A percentile compares a stretch with the other conserved stretches of the same genome.
These are phyloP conservation scores for Leptodirus hochenwartii DNA, from an alignment of 2,888 invertebrate species.

Conservation along the genomic window DNA sequence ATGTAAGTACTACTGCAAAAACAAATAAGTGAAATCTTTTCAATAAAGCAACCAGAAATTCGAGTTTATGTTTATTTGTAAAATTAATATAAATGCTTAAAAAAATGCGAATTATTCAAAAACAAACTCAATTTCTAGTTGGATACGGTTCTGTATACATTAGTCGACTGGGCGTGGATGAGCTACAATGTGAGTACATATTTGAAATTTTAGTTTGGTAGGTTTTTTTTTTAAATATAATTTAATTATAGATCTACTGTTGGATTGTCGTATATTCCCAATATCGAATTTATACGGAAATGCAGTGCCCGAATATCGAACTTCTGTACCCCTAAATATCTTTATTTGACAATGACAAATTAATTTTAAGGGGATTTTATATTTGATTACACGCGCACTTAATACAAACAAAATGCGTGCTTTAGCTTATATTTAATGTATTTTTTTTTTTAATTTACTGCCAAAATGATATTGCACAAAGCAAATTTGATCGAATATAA, in stretches of 20 bases:
- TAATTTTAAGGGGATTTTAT: too few species aligned
- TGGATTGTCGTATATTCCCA: constrained; percentile 74
- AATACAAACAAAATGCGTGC: too few species aligned
- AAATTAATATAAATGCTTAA: constrained; percentile 4
- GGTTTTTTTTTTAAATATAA: constrained; percentile 4
- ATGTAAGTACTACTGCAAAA: constrained; percentile 41
- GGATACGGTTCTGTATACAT: constrained; percentile 56
- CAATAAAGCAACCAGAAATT: too few species aligned
- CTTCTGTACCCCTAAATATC: constrained; percentile 42
- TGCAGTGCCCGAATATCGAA: constrained; percentile 79
- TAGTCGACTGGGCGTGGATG: constrained; percentile 69
- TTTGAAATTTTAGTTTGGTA: constrained; percentile 4
- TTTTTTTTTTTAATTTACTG: too few species aligned
- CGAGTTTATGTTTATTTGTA: too few species aligned
- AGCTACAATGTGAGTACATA: constrained; percentile 56
- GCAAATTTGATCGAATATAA: too few species aligned
- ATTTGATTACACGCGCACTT: too few species aligned
- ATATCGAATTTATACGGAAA: constrained; percentile 59
- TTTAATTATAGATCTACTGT: constrained; percentile 51
- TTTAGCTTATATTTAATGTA: too few species aligned
- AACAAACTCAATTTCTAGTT: constrained; percentile 37
- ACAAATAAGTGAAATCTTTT: background rate
- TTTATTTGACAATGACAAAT: too few species aligned
- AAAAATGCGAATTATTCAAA: constrained; percentile 11
- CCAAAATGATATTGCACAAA: too few species aligned